A percentile compares a stretch with the other conserved stretches of the same genome.
Evolutionary conservation across 2,113 vertebrate genomes (phyloP).

Genomic region (Cariama cristata): DNA sequence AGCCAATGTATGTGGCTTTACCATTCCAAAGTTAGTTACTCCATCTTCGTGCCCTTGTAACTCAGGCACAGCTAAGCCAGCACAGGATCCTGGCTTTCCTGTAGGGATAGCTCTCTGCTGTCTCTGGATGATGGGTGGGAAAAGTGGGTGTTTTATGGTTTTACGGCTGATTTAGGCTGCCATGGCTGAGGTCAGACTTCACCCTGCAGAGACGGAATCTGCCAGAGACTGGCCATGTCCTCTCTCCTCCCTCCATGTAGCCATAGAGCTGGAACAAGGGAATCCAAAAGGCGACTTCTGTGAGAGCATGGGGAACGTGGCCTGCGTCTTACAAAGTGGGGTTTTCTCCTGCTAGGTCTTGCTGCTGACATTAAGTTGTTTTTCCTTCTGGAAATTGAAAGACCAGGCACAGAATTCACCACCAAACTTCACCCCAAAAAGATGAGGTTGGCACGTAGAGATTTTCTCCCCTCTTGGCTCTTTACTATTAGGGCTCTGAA

Average conservation of each 20-base stretch:
- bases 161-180: background rate
- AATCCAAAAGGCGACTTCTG: background rate
- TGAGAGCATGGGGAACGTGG: background rate
- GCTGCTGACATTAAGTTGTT: background rate
- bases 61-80: background rate
- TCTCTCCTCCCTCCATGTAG: background rate
- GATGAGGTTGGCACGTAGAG: fast-evolving
- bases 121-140: background rate
- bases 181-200: background rate
- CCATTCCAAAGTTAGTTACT: background rate
- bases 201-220: background rate
- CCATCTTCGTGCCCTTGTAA: no score
- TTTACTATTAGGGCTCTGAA: background rate
- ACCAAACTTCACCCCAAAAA: background rate
- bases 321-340: background rate
- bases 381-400: background rate
- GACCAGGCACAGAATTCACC: background rate
- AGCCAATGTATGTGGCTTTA: background rate
- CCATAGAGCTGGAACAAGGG: background rate
- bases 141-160: background rate
- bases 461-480: background rate
- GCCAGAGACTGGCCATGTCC: background rate
- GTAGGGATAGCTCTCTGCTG: fast-evolving
- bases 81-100: background rate
- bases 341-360: background rate